Percentiles rank a stretch among this genome's conserved stretches.
phyloP scores from a whole-genome alignment of 2,797 vertebrate species.

The Ctenopoma multispine region DNA sequence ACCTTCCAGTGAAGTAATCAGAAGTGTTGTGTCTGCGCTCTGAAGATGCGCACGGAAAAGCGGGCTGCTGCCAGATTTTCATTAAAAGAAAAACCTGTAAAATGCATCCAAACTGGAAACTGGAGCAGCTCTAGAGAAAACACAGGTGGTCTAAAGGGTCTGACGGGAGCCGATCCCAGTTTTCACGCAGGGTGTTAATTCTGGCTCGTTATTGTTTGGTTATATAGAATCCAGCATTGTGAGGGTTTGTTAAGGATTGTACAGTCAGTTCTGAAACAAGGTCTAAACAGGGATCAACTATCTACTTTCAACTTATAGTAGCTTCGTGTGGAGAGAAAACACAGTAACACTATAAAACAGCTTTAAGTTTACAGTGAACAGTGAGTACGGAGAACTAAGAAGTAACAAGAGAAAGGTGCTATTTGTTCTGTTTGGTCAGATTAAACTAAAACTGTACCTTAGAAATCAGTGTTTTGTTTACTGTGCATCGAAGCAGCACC shows the following conservation, averaged over 20 bases:
- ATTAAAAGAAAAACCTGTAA: slow-evolving; percentile 12
- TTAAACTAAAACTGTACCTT: too few species aligned
- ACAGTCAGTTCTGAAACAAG: slow-evolving; percentile 20
- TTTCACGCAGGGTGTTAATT: slow-evolving; percentile 43
- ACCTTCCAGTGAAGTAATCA: slow-evolving; percentile 19
- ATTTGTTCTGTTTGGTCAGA: too few species aligned
- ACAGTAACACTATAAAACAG: too few species aligned
- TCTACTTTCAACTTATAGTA: slow-evolving; percentile 8
- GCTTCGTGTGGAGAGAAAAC: too few species aligned
- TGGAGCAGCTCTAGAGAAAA: slow-evolving; percentile 17
- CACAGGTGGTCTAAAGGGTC: not conserved
- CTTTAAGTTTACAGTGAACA: too few species aligned
- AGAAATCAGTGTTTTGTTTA: too few species aligned
- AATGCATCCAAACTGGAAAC: slow-evolving; percentile 29
- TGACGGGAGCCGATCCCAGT: slow-evolving; percentile 12
- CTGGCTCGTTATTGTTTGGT: slow-evolving; percentile 40
- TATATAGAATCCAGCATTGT: slow-evolving; percentile 33
- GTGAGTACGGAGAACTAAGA: too few species aligned
- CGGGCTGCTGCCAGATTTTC: slow-evolving; percentile 17
- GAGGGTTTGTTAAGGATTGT: slow-evolving; percentile 11
- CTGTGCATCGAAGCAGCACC: too few species aligned
- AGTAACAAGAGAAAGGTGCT: too few species aligned
- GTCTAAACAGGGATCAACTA: slow-evolving; percentile 3
- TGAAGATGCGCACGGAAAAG: slow-evolving; percentile 22
- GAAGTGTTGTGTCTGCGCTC: not conserved